These are phyloP conservation scores for Oreochromis aureus DNA, from an alignment of 2,113 vertebrate genomes.

Conservation along the genomic window DNA sequence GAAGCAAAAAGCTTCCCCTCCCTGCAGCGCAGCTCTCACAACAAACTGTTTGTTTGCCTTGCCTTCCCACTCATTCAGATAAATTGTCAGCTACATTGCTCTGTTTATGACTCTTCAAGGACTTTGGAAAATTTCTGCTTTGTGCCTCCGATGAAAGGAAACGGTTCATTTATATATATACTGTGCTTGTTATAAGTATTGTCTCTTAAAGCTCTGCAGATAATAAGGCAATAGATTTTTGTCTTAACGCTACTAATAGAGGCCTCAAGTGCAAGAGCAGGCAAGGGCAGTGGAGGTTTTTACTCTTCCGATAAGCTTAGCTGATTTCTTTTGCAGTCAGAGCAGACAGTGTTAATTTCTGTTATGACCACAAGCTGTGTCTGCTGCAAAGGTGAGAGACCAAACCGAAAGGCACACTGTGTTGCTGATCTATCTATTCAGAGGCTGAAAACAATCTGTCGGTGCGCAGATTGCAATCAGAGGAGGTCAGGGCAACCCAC, in stretches of 20 bases:
- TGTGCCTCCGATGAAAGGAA: not conserved
- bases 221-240: not conserved
- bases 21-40: not conserved
- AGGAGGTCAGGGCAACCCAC: conserved; percentile 17
- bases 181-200: not conserved
- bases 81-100: not conserved
- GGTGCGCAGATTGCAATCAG: conserved; percentile 3
- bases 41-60: not conserved
- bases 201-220: not conserved
- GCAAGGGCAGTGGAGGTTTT: not conserved
- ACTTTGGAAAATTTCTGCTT: not conserved
- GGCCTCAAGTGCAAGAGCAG: not conserved
- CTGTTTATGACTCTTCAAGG: not conserved
- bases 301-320: not conserved
- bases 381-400: not conserved
- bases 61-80: not conserved
- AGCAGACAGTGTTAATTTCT: conserved; percentile 4
- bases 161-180: not conserved
- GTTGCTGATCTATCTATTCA: conserved; percentile 26
- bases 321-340: conserved; percentile 21
- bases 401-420: not conserved
- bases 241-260: not conserved
- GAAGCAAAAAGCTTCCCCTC: not conserved
- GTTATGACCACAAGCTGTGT: not conserved
- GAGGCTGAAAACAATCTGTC: not conserved